Conservation (phyloP, 1,140 invertebrate species). For the Elymnias hypermnestra region DNA sequence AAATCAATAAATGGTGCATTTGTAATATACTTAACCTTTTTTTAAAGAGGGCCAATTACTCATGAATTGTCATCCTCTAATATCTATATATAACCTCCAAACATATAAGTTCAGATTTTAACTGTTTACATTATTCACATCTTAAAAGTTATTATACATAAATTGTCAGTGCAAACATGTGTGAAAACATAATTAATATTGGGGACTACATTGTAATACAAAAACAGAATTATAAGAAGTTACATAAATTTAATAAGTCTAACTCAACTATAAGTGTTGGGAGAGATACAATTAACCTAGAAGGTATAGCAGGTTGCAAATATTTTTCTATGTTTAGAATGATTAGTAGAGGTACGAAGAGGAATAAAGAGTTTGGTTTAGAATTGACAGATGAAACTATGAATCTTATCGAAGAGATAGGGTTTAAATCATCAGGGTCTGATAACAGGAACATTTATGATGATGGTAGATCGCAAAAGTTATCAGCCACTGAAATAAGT, state of each 20-base stretch:
- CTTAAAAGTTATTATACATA: too few species aligned
- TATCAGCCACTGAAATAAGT: conserved; percentile 89
- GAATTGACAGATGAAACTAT: conserved; percentile 75
- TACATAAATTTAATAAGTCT: conserved; percentile 82
- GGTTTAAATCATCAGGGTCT: conserved; percentile 77
- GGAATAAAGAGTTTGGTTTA: conserved; percentile 77
- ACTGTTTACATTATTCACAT: too few species aligned
- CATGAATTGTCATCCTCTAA: too few species aligned
- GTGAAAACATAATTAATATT: conserved; percentile 43
- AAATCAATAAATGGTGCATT: too few species aligned
- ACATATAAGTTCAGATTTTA: too few species aligned
- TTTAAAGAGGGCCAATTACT: too few species aligned
- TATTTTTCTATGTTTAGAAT: conserved; percentile 90
- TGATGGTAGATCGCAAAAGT: conserved; percentile 89
- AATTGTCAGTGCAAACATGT: too few species aligned
- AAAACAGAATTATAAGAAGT: conserved; percentile 84
- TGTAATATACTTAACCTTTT: too few species aligned
- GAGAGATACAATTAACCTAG: conserved; percentile 83
- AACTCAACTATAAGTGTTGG: conserved; percentile 80
- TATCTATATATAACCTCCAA: too few species aligned
- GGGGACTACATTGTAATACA: conserved; percentile 86
- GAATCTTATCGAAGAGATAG: conserved; percentile 72
- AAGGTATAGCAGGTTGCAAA: conserved; percentile 81
- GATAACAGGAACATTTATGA: conserved; percentile 93
- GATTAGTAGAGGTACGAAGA: conserved; percentile 77